These are phyloP conservation scores for Pachyuromys duprasi DNA, from an alignment of 2,797 vertebrate species.

Conservation along the genomic window DNA sequence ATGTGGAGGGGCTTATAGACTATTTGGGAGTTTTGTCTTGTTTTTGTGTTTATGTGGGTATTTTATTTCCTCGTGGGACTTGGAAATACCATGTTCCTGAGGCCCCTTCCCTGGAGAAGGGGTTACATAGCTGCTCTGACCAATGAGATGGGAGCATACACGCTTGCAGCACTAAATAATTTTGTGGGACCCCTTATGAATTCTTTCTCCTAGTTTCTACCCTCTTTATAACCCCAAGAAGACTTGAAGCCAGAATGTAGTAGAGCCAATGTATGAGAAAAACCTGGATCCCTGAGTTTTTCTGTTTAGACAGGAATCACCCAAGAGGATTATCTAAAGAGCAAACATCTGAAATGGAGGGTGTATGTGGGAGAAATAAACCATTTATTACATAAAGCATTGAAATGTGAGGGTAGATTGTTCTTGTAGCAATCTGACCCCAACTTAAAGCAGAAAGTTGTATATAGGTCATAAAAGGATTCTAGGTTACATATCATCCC, in stretches of 20 bases:
- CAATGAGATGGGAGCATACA: neutral
- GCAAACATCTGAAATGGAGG: neutral
- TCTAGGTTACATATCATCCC: conserved; percentile 8
- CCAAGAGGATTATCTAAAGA: conserved; percentile 13
- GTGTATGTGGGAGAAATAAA: neutral
- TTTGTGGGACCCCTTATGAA: neutral
- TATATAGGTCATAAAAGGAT: neutral
- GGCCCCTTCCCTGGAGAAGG: neutral
- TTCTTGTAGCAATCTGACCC: neutral
- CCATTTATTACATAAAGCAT: neutral
- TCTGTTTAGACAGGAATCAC: neutral
- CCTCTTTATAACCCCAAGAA: neutral
- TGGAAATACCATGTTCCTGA: conserved; percentile 32
- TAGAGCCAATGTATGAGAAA: conserved; percentile 6
- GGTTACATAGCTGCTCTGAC: neutral
- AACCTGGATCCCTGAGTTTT: neutral
- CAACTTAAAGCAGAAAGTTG: conserved; percentile 14
- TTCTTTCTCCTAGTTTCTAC: neutral
- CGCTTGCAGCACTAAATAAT: neutral
- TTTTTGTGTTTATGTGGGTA: neutral
- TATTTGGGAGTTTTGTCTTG: neutral
- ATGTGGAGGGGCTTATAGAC: neutral
- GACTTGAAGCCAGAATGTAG: neutral
- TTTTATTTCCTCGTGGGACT: conserved; percentile 20
- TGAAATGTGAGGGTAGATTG: conserved; percentile 24